Evolutionary conservation across 2,888 invertebrate species (phyloP).

Genomic region (Drosophila setosimentum): DNA sequence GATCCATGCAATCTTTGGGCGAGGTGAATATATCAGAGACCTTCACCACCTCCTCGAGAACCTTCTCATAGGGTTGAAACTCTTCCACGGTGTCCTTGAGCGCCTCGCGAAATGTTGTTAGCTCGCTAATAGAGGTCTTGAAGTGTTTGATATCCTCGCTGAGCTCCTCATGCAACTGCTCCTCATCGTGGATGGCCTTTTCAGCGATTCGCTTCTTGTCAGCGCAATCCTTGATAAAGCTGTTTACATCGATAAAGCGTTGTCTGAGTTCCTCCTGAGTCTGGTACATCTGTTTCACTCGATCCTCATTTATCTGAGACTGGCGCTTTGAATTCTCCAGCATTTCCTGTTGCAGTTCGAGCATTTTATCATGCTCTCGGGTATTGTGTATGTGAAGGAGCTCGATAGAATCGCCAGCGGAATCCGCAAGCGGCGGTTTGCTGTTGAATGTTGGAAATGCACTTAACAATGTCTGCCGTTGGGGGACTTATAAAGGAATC

Average conservation of each 20-base stretch:
- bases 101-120: slow-evolving; percentile 78
- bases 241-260: slow-evolving; percentile 83
- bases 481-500: background rate
- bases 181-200: slow-evolving; percentile 76
- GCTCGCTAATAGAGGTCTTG: slow-evolving; percentile 65
- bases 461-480: background rate
- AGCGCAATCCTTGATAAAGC: slow-evolving; percentile 83
- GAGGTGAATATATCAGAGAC: slow-evolving; percentile 80
- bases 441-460: slow-evolving; percentile 46
- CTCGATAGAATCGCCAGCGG: slow-evolving; percentile 83
- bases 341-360: slow-evolving; percentile 80
- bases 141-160: slow-evolving; percentile 71
- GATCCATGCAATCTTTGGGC: slow-evolving; percentile 84
- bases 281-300: slow-evolving; percentile 77
- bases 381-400: slow-evolving; percentile 81
- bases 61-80: slow-evolving; percentile 83
- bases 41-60: slow-evolving; percentile 83
- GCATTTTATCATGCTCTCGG: slow-evolving; percentile 81
- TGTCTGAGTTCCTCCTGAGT: slow-evolving; percentile 78
- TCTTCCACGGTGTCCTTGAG: slow-evolving; percentile 80
- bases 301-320: slow-evolving; percentile 66
- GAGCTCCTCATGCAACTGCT: slow-evolving; percentile 68
- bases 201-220: slow-evolving; percentile 81
- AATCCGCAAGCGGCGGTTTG: slow-evolving; percentile 82
- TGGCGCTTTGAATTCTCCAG: slow-evolving; percentile 77